Conservation (phyloP, 1,140 invertebrate genomes). For the Tachypleus tridentatus region DNA sequence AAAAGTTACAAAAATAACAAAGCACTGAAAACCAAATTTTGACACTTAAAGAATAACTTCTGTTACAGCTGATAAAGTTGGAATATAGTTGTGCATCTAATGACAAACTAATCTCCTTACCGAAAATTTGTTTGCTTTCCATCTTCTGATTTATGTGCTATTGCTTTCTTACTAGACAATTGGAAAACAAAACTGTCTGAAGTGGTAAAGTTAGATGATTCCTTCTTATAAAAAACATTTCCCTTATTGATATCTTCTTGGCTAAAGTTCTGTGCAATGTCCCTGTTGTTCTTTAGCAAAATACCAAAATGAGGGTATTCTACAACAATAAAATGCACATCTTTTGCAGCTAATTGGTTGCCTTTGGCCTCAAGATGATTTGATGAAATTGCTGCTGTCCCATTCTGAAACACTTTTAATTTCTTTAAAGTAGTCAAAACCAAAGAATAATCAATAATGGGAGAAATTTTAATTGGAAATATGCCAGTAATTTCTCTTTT, state of each 20-base stretch:
- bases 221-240: constrained; percentile 4
- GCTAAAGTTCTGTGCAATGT: constrained; percentile 4
- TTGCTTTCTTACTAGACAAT: constrained; percentile 4
- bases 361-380: constrained; percentile 10
- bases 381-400: neutral
- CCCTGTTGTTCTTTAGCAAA: constrained; percentile 6
- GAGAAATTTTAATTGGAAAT: too few species aligned
- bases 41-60: too few species aligned
- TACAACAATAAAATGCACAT: constrained; percentile 7
- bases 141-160: neutral
- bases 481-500: too few species aligned
- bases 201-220: neutral
- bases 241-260: constrained; percentile 13
- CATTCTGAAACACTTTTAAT: neutral
- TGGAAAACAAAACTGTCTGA: constrained; percentile 9
- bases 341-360: neutral
- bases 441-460: neutral
- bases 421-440: neutral
- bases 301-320: constrained; percentile 8
- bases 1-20: too few species aligned
- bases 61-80: too few species aligned
- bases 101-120: too few species aligned
- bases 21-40: too few species aligned
- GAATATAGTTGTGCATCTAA: too few species aligned
- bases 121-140: too few species aligned